A percentile compares a stretch with the other conserved stretches of the same genome.
These are phyloP conservation scores for Sarcophaga carnaria DNA, from an alignment of 2,888 invertebrate genomes.

Conservation along the genomic window DNA sequence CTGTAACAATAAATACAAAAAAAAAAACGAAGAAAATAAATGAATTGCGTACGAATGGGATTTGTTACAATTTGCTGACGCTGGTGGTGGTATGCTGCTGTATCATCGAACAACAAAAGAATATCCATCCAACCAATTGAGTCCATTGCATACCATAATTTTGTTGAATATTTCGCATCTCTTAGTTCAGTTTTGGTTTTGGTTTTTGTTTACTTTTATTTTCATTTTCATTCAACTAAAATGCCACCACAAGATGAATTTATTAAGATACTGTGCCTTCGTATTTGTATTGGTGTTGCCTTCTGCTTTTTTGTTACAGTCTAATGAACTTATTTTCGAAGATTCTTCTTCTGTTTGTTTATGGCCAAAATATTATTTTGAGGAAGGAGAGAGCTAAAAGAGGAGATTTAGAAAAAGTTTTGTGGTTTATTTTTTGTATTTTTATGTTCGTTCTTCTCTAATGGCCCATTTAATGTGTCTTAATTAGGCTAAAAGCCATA, in stretches of 20 bases:
- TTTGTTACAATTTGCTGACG: background rate
- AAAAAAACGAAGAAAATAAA: background rate
- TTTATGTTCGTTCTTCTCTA: background rate
- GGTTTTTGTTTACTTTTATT: conserved; percentile 36
- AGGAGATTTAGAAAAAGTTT: conserved; percentile 16
- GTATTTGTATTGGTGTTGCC: conserved; percentile 10
- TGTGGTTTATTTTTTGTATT: background rate
- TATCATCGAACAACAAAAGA: too few relatives aligned
- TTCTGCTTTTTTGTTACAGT: conserved; percentile 1
- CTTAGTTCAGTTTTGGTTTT: background rate
- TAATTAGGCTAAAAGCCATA: conserved; percentile 48
- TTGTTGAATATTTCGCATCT: conserved; percentile 8
- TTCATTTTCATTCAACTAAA: conserved; percentile 39
- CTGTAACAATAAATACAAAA: conserved; percentile 18
- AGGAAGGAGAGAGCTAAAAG: background rate
- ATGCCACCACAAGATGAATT: conserved; percentile 13
- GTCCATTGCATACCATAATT: conserved; percentile 1
- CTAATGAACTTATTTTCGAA: background rate
- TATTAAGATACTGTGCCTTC: conserved; percentile 17
- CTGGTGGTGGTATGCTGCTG: too few relatives aligned
- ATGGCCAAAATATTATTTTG: background rate
- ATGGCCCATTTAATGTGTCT: conserved; percentile 25
- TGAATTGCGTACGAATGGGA: background rate
- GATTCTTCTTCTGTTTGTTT: background rate
- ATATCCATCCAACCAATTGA: too few relatives aligned